Conservation (phyloP, 2,113 vertebrate species). For the Epinephelus lanceolatus region DNA sequence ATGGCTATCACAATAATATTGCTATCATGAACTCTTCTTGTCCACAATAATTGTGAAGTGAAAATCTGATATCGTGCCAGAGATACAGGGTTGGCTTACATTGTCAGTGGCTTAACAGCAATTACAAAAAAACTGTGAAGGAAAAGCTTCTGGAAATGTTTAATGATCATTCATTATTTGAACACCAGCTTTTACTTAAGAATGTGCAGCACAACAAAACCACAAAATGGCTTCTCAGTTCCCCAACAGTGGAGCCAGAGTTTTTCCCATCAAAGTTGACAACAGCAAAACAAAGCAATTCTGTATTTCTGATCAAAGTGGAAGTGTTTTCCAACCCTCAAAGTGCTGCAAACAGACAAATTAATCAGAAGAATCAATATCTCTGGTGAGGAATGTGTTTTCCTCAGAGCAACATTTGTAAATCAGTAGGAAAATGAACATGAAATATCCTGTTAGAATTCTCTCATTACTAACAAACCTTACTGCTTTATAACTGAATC, state of each 20-base stretch:
- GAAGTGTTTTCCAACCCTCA: neutral
- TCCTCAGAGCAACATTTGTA: neutral
- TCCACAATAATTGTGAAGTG: too few relatives aligned
- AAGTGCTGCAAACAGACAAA: neutral
- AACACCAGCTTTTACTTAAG: neutral
- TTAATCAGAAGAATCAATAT: neutral
- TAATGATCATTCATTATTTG: neutral
- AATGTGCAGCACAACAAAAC: neutral
- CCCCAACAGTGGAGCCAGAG: neutral
- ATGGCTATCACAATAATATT: too few relatives aligned
- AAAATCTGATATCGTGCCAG: too few relatives aligned
- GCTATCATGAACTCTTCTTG: too few relatives aligned
- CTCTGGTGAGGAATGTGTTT: neutral
- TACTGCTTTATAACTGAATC: neutral
- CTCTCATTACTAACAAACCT: neutral
- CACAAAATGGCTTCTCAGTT: neutral
- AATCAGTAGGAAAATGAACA: neutral
- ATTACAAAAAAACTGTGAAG: neutral
- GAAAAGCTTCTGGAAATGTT: neutral
- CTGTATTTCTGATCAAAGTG: neutral
- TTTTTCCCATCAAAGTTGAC: neutral
- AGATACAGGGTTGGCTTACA: neutral
- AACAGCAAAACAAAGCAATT: neutral
- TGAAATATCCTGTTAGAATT: neutral
- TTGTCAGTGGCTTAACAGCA: neutral